Base-by-base conservation (phyloP, 92 coral and sea anemone genomes). In the Blastomussa wellsi region DNA sequence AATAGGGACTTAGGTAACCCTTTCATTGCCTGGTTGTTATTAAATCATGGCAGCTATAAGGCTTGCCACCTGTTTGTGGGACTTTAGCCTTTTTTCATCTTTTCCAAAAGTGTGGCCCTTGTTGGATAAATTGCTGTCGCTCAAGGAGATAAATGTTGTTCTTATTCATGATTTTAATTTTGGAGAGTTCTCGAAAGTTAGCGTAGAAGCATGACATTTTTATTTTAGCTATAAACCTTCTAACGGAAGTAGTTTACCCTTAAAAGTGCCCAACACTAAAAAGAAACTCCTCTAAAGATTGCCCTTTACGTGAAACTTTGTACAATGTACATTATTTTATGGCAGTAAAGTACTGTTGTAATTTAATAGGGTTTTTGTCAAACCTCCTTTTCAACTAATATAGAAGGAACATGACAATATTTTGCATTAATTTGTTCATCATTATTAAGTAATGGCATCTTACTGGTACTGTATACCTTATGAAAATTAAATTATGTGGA, bases 391-490 rank as follows among this genome's bases (percentile, higher is more conserved):
- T 32, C 24, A 35, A 20, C 39, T 47, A 28, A 33, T 32, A 32
- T 51, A 17, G 35, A n/a, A 31, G 57, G 5, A 10, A 76, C 26
- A 32, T 49, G n/a, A 47, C 22, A 38, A 7, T 26, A 32, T 39
- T 37, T 36, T 7, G 15, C 41, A 52, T 20, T 37, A 62, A 12
- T 24, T 36, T 69, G 47, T 38, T 13, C 37, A 36, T 70, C 68
- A 51, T 82, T 22, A 82, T 70, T 36, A 53, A 67, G 52, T 82
- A 52, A 82, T 82, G 52, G 17, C 13, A 29, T 9, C 16, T 77
- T 22, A 51, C 86, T 48, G 86, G 86, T 82, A 52, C 86, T 51
- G 69, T 2, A 52, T 71, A 68, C n/a, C 29, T 49, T 49, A 62
- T 60, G 29, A 76, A 76, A 17, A 49, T 72, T 52, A 76, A 76